A percentile compares a stretch with the other conserved stretches of the same genome.
Evolutionary conservation across 2,113 vertebrate genomes (phyloP).

Genomic region (Nettapus auritus): DNA sequence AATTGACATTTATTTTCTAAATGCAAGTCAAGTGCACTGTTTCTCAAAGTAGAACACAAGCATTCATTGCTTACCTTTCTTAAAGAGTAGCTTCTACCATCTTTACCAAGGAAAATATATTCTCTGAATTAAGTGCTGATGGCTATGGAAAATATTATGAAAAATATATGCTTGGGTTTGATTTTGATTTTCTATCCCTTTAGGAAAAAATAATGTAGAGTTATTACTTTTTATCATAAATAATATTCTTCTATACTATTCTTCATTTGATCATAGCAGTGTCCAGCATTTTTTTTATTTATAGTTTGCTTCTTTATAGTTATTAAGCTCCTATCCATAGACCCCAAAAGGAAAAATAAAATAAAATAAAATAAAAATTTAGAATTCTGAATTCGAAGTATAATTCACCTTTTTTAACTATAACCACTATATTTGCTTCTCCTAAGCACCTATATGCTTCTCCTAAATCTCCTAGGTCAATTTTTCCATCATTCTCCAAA

Average conservation of each 20-base stretch:
- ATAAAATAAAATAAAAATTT: neutral
- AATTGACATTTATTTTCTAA: neutral
- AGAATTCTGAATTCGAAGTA: neutral
- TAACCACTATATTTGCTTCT: neutral
- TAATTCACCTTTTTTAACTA: neutral
- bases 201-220: neutral
- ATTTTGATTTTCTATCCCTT: neutral
- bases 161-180: neutral
- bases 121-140: neutral
- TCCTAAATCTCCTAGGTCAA: neutral
- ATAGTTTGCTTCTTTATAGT: neutral
- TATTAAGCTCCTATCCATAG: neutral
- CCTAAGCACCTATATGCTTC: too few species aligned
- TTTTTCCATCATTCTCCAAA: neutral
- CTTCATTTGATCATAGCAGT: neutral
- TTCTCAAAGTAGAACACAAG: neutral
- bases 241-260: neutral
- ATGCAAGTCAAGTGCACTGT: neutral
- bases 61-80: neutral
- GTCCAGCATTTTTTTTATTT: neutral
- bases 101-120: neutral
- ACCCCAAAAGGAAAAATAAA: neutral
- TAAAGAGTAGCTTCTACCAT: neutral
- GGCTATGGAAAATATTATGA: neutral
- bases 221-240: neutral